phyloP scores from a whole-genome alignment of 2,888 invertebrate species.

The Pachycephus smyrnensis region DNA sequence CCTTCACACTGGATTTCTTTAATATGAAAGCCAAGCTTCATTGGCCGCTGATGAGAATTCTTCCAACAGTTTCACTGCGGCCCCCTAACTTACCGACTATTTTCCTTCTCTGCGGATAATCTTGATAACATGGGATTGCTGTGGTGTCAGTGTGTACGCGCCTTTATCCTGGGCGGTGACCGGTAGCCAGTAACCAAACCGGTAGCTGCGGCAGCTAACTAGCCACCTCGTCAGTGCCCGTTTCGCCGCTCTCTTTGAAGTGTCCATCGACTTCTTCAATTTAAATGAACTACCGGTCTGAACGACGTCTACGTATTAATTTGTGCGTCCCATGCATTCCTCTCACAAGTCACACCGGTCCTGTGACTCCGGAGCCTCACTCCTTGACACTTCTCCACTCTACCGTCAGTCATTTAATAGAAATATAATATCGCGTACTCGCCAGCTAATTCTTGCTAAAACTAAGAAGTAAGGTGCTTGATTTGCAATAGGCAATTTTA shows the following conservation, averaged over 20 bases:
- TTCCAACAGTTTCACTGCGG: neutral
- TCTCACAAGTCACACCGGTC: neutral
- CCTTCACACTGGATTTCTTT: no score
- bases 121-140: neutral
- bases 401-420: no score
- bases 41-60: neutral
- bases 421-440: neutral
- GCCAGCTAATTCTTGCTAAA: no score
- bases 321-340: neutral
- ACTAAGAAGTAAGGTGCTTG: no score
- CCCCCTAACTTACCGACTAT: neutral
- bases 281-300: neutral
- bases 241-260: neutral
- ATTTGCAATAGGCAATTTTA: neutral
- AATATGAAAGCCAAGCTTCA: neutral
- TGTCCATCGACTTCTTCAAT: neutral
- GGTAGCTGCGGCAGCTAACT: neutral
- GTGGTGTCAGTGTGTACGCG: neutral
- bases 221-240: neutral
- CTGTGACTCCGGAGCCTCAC: neutral
- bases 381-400: no score
- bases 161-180: neutral
- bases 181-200: neutral
- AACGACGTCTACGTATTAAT: neutral
- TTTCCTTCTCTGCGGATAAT: neutral